phyloP scores from a whole-genome alignment of 2,888 invertebrate species.

The Parelbella ahira region DNA sequence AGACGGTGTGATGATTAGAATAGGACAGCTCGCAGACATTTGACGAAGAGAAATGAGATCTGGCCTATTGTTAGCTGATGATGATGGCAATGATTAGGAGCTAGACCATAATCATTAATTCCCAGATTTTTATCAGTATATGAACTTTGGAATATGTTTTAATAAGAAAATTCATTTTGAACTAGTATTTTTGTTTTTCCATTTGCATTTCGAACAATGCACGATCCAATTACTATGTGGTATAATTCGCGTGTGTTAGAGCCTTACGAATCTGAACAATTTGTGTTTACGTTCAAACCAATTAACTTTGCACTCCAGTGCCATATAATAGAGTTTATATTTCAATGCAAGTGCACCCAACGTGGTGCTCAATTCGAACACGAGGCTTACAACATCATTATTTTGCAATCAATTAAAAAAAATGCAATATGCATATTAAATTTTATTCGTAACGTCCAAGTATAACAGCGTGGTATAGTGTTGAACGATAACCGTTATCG shows the following conservation, averaged over 20 bases:
- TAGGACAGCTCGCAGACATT: no score
- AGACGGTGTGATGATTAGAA: no score
- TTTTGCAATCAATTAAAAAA: constrained; percentile 12
- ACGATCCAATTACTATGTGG: constrained; percentile 1
- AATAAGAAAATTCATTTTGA: neutral
- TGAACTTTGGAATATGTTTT: no score
- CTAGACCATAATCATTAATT: no score
- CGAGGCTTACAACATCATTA: constrained; percentile 10
- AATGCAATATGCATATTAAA: constrained; percentile 13
- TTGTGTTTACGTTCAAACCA: constrained; percentile 1
- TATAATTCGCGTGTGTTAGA: constrained; percentile 7
- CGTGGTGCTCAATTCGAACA: no score
- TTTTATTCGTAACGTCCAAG: constrained; percentile 10
- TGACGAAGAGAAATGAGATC: no score
- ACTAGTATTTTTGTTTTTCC: neutral
- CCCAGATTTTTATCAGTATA: no score
- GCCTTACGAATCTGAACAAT: neutral
- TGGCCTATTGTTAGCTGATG: no score
- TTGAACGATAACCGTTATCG: constrained; percentile 5
- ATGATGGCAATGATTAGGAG: no score
- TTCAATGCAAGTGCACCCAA: no score
- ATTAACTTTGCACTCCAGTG: constrained; percentile 9
- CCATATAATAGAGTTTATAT: constrained; percentile 7
- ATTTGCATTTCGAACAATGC: neutral
- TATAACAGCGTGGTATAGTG: neutral